phyloP scores from a whole-genome alignment of 1,140 invertebrate species.

The Chelonus insularis region DNA sequence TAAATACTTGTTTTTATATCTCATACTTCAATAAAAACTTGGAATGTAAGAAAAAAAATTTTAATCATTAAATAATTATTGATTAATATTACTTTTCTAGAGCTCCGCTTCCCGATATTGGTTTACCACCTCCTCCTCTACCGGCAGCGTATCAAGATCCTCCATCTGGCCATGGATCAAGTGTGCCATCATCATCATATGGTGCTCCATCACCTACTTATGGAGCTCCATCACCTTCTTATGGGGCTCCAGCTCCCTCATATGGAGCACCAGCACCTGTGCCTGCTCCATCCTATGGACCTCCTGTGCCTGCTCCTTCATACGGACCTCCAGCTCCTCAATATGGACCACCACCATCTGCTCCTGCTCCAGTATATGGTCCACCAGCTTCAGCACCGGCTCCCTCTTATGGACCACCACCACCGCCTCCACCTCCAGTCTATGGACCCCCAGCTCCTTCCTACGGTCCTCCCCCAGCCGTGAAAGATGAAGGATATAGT shows the following conservation, averaged over 20 bases:
- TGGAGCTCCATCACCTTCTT: not conserved
- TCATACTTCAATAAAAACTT: no score
- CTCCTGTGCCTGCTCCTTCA: conserved; percentile 19
- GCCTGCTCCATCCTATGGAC: conserved; percentile 1
- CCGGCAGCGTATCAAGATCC: not conserved
- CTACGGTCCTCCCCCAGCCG: conserved; percentile 27
- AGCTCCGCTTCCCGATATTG: conserved; percentile 20
- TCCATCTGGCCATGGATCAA: not conserved
- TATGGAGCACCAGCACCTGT: not conserved
- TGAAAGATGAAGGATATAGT: not conserved
- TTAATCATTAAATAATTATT: no score
- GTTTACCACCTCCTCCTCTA: no score
- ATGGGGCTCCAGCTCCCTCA: not conserved
- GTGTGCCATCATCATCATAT: not conserved
- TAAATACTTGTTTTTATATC: no score
- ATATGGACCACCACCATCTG: conserved; percentile 39
- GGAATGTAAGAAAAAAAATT: no score
- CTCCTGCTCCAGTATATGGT: conserved; percentile 39
- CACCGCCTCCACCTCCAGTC: not conserved
- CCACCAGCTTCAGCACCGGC: conserved; percentile 28
- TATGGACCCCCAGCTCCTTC: conserved; percentile 16
- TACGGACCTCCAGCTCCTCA: conserved; percentile 23
- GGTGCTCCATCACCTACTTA: conserved; percentile 2
- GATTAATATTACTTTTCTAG: conserved; percentile 6
- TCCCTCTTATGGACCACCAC: conserved; percentile 41